Base-by-base conservation (phyloP, 2,113 vertebrate genomes). In the Apeltes quadracus region DNA sequence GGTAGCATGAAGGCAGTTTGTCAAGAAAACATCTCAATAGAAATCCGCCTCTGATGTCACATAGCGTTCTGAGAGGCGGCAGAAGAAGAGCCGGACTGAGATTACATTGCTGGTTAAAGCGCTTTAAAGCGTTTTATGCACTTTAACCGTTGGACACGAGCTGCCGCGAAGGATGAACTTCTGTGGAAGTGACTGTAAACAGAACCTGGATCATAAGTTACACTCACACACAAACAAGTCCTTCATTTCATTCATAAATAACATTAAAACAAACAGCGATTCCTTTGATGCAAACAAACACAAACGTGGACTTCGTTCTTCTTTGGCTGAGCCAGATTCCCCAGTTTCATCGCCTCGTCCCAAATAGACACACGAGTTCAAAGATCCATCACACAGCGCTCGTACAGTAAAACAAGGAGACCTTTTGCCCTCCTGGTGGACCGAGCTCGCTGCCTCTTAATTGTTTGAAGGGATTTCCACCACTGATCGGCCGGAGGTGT, bases 401-500 rank as follows among this genome's bases (percentile, higher is more conserved):
- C 54, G 7, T 16, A 65, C 25, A 8, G 64, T 50, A 74, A 61
- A 69, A 18, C 39, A 12, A 0, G 78, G 46, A 34, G 32, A 34
- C 32, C 65, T 78, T 79, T 61, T 72, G 81, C 57, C 62, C 81
- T 75, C 51, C 71, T 2, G 70, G 48, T 64, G n/a, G 64, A 14
- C 54, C 27, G 25, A 69, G 54, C 63, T 5, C 57, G 22, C 34
- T 2, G 32, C 61, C 65, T 82, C 80, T 75, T 75, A 41, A 80
- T 72, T 76, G 83, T 70, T 78, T 6, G 66, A 84, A 81, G 64
- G 72, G 75, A 84, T 75, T 84, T 86, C 72, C 79, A 84, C 86
- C 79, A 86, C 84, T 89, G 78, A 88, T 87, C 80, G 83, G 87
- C 78, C 79, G 32, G 2, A 72, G n/a, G 51, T 57, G 74, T 62